A percentile compares a stretch with the other conserved stretches of the same genome.
Evolutionary conservation across 2,888 invertebrate species (phyloP).

Genomic region (Glyphotaelius pellucidus): DNA sequence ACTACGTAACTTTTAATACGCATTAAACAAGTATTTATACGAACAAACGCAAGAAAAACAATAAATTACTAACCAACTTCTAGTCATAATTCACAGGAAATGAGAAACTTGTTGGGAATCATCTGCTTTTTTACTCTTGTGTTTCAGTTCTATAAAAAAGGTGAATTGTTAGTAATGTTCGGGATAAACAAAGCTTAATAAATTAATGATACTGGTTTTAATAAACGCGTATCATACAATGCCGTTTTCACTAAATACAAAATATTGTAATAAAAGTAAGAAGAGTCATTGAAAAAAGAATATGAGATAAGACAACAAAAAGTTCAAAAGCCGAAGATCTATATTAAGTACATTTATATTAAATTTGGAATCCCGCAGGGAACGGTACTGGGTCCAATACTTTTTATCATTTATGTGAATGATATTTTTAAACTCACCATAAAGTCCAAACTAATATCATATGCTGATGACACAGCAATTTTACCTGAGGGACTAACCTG

Average conservation of each 20-base stretch:
- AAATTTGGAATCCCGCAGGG: no score
- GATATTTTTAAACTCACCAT: no score
- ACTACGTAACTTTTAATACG: constrained; percentile 34
- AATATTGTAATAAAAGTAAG: background rate
- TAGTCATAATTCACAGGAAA: constrained; percentile 31
- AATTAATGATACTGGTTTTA: background rate
- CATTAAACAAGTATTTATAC: constrained; percentile 46
- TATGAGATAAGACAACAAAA: background rate
- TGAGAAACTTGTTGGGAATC: background rate
- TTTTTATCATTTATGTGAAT: no score
- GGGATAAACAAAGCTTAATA: background rate
- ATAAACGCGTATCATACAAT: background rate
- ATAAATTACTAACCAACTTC: constrained; percentile 49
- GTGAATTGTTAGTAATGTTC: background rate
- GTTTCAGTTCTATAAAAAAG: background rate
- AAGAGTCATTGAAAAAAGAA: background rate
- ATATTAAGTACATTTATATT: no score
- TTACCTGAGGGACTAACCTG: no score
- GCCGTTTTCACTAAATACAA: background rate
- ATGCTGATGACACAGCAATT: no score
- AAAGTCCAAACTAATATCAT: no score
- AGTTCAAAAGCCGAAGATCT: background rate
- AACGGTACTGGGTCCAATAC: no score
- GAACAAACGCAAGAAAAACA: constrained; percentile 18
- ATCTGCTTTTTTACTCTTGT: background rate